These are phyloP conservation scores for Asobara japonica DNA, from an alignment of 1,140 invertebrate genomes.

Conservation along the genomic window DNA sequence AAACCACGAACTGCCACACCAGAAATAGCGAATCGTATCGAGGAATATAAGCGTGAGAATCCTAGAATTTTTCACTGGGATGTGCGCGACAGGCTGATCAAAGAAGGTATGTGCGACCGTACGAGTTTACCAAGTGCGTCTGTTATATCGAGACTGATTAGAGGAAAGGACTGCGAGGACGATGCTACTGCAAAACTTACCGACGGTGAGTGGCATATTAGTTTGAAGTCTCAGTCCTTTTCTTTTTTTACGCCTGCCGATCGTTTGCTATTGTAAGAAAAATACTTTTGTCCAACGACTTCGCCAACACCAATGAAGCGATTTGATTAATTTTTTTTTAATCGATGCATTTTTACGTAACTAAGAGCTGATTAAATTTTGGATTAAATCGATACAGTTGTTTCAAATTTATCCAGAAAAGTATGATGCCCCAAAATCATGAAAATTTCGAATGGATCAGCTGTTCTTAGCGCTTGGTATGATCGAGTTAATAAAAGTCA, in stretches of 20 bases:
- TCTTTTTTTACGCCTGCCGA: background rate
- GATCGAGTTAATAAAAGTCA: too few species aligned
- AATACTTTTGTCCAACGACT: too few species aligned
- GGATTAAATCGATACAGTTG: too few species aligned
- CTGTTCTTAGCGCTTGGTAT: too few species aligned
- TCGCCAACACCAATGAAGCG: too few species aligned
- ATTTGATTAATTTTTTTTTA: too few species aligned
- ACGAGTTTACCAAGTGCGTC: constrained; percentile 84
- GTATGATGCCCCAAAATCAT: too few species aligned
- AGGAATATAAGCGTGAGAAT: constrained; percentile 87
- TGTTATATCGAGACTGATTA: constrained; percentile 84
- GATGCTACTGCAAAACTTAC: constrained; percentile 59
- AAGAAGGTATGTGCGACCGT: constrained; percentile 84
- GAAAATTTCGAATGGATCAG: too few species aligned
- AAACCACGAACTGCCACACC: constrained; percentile 83
- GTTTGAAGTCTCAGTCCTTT: constrained; percentile 1
- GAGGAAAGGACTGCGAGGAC: constrained; percentile 76
- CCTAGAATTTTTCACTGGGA: constrained; percentile 93
- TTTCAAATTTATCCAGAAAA: too few species aligned
- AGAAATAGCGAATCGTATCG: constrained; percentile 84
- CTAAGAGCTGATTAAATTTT: too few species aligned
- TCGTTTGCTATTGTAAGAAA: too few species aligned
- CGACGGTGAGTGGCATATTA: constrained; percentile 55
- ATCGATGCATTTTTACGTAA: too few species aligned
- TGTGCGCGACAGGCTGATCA: constrained; percentile 85